Conservation (phyloP, 2,797 vertebrate species). For the Protonibea diacanthus region DNA sequence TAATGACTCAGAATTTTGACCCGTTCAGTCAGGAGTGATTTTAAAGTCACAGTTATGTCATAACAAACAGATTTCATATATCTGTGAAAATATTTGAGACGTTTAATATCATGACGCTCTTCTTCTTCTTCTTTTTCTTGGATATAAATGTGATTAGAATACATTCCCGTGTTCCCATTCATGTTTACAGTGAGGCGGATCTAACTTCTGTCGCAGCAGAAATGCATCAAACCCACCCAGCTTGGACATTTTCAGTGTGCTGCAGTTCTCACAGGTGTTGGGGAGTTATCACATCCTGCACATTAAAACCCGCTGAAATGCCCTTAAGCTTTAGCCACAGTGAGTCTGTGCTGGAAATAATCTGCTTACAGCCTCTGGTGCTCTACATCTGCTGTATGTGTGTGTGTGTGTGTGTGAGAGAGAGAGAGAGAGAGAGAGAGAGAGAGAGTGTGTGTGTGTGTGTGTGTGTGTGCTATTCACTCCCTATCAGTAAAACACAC, state of each 20-base stretch:
- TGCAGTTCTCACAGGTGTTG: constrained; percentile 42
- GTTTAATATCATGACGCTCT: not conserved
- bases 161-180: not conserved
- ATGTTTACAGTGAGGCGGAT: not conserved
- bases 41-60: not conserved
- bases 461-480: constrained; percentile 32
- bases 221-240: constrained; percentile 17
- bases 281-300: constrained; percentile 59
- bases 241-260: not conserved
- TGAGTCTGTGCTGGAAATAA: constrained; percentile 64
- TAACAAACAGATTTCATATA: not conserved
- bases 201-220: not conserved
- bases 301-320: constrained; percentile 66
- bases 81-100: not conserved
- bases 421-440: not conserved
- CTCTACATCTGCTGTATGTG: constrained; percentile 59
- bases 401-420: not conserved
- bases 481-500: constrained; percentile 38
- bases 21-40: not conserved
- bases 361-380: constrained; percentile 63
- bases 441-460: not conserved
- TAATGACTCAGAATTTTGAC: not conserved
- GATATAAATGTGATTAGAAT: not conserved
- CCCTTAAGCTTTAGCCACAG: constrained; percentile 62
- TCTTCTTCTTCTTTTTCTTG: not conserved